These are phyloP conservation scores for Tragelaphus buxtoni DNA, from an alignment of 2,113 vertebrate species.

Conservation along the genomic window DNA sequence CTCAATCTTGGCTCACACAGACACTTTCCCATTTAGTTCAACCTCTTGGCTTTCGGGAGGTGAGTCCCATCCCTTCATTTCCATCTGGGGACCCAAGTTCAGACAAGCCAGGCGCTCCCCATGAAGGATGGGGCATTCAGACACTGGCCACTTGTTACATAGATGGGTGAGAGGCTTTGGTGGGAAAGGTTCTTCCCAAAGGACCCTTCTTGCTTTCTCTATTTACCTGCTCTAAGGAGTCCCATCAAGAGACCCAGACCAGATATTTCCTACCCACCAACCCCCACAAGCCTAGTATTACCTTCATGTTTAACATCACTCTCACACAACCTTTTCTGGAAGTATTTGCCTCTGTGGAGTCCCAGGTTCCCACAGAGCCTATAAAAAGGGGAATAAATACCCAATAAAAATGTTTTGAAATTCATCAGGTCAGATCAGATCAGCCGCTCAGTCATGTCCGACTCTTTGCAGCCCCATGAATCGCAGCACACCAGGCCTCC, in stretches of 20 bases:
- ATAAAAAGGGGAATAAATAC: neutral
- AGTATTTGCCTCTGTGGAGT: neutral
- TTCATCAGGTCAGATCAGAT: neutral
- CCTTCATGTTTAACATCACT: neutral
- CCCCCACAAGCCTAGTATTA: rapidly evolving
- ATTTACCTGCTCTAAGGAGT: neutral
- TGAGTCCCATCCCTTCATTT: neutral
- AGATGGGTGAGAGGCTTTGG: neutral
- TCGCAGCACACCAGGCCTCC: no score
- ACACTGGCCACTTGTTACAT: neutral
- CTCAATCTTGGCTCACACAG: neutral
- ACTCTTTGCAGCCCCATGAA: no score
- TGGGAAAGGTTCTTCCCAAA: neutral
- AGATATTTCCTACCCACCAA: neutral
- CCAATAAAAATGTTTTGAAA: neutral
- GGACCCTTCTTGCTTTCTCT: neutral
- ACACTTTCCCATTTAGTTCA: neutral
- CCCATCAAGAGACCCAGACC: neutral
- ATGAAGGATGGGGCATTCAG: neutral
- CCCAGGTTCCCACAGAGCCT: neutral
- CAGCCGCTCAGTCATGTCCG: no score
- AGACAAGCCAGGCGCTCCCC: neutral
- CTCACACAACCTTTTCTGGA: neutral
- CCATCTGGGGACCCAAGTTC: neutral
- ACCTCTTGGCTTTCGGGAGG: neutral